Evolutionary conservation across 1,140 invertebrate genomes (phyloP), one percentile per base, ranked within the genome.

Genomic region (Batillaria attramentaria): DNA sequence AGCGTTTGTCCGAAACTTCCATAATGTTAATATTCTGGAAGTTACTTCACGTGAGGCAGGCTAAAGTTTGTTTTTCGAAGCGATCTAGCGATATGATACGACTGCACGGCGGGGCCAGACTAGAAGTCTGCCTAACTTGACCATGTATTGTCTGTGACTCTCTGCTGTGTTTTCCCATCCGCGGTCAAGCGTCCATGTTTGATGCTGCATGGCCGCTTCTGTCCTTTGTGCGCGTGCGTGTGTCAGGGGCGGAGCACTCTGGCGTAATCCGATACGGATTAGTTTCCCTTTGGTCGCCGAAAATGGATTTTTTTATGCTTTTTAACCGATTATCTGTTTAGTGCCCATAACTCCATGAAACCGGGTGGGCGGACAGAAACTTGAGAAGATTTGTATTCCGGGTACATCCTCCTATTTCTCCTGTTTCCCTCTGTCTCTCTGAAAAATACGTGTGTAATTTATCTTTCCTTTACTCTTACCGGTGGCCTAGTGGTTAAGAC

Each of bases 391-490:
- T n/a, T n/a, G n/a, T n/a, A n/a, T n/a, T n/a, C n/a, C n/a, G n/a
- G n/a, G n/a, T n/a, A n/a, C n/a, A n/a, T n/a, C n/a, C n/a, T n/a
- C n/a, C n/a, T n/a, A n/a, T n/a, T n/a, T n/a, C n/a, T n/a, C n/a
- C n/a, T n/a, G n/a, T n/a, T n/a, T n/a, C n/a, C n/a, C n/a, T n/a
- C n/a, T n/a, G n/a, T n/a, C n/a, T n/a, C n/a, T n/a, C 24, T 13
- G 24, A 50, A 50, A 50, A 50, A 50, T 24, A 50, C n/a, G 57
- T n/a, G 57, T 31, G 57, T 62, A 31, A 62, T 62, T 62, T n/a
- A 24, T 31, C n/a, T n/a, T n/a, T n/a, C n/a, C n/a, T n/a, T n/a
- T n/a, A n/a, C n/a, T n/a, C n/a, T n/a, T n/a, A n/a, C n/a, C n/a
- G n/a, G n/a, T n/a, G n/a, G n/a, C n/a, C n/a, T n/a, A n/a, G n/a